phyloP scores from a whole-genome alignment of 2,113 vertebrate genomes.

The Felis chaus region DNA sequence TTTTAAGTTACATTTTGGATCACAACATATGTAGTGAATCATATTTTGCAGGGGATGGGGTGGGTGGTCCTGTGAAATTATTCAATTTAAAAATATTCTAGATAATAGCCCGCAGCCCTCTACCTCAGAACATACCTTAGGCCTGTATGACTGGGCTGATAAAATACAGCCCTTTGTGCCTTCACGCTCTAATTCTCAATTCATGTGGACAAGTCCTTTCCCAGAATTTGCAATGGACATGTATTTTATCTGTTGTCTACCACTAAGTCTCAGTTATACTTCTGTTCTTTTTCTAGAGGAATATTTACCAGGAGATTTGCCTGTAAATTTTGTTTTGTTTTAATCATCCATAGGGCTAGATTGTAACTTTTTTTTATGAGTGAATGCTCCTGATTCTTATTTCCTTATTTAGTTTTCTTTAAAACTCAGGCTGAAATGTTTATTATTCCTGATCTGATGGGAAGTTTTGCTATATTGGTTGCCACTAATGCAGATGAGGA shows the following conservation, averaged over 20 bases:
- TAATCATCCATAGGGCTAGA: not conserved
- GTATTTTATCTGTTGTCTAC: slow-evolving; percentile 74
- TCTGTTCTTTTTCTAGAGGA: slow-evolving; percentile 72
- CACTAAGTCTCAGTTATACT: slow-evolving; percentile 69
- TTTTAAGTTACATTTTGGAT: slow-evolving; percentile 48
- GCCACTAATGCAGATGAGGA: not conserved
- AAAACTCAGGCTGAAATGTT: not conserved
- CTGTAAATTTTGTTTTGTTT: slow-evolving; percentile 29
- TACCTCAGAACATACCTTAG: slow-evolving; percentile 75
- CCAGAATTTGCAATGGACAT: slow-evolving; percentile 73
- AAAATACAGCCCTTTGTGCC: slow-evolving; percentile 72
- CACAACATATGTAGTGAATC: slow-evolving; percentile 48
- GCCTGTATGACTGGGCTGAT: slow-evolving; percentile 75
- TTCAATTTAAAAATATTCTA: slow-evolving; percentile 70
- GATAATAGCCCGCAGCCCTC: slow-evolving; percentile 72
- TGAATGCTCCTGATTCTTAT: not conserved
- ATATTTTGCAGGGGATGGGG: slow-evolving; percentile 30
- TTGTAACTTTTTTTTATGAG: not conserved
- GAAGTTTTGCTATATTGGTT: not conserved
- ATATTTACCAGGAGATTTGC: not conserved
- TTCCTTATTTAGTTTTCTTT: not conserved
- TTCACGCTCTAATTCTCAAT: slow-evolving; percentile 71
- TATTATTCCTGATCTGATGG: not conserved
- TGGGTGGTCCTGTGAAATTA: slow-evolving; percentile 48
- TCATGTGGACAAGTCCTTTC: slow-evolving; percentile 70